These are phyloP conservation scores for Potamilus streckersoni DNA, from an alignment of 1,140 invertebrate genomes.

Conservation along the genomic window DNA sequence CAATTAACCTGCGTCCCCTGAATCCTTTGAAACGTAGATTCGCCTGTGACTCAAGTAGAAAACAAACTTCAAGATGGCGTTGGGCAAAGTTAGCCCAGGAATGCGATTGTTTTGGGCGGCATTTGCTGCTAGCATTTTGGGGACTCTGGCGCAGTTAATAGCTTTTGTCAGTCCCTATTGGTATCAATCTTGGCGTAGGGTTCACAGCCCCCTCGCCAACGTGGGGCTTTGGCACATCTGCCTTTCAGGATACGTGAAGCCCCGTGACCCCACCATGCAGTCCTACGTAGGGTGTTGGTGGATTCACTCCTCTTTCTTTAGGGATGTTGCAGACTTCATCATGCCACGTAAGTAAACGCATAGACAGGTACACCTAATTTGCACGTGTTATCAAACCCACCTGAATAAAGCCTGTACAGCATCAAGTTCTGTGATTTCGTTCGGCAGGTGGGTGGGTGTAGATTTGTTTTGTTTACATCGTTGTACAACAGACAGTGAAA, in stretches of 20 bases:
- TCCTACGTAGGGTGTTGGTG: slow-evolving; percentile 94
- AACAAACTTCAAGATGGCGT: slow-evolving; percentile 37
- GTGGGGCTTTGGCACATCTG: slow-evolving; percentile 98
- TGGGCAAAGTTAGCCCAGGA: slow-evolving; percentile 30
- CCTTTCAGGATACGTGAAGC: slow-evolving; percentile 91
- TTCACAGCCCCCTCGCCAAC: slow-evolving; percentile 77
- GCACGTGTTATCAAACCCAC: no score
- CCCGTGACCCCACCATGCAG: slow-evolving; percentile 89
- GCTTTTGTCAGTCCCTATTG: slow-evolving; percentile 95
- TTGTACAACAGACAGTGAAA: no score
- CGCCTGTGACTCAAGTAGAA: slow-evolving; percentile 5
- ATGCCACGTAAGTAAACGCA: slow-evolving; percentile 76
- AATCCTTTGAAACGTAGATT: slow-evolving; percentile 5
- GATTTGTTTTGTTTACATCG: no score
- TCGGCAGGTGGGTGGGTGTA: no score
- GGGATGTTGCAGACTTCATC: slow-evolving; percentile 90
- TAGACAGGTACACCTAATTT: no score
- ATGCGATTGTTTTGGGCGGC: slow-evolving; percentile 46
- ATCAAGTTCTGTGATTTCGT: no score
- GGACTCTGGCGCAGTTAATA: slow-evolving; percentile 75
- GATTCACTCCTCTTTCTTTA: slow-evolving; percentile 91
- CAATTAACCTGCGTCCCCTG: no score
- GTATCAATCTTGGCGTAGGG: slow-evolving; percentile 93
- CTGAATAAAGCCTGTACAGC: no score
- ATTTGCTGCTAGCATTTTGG: slow-evolving; percentile 51